Base-by-base conservation (phyloP, 2,113 vertebrate species). In the Lasiurus cinereus region DNA sequence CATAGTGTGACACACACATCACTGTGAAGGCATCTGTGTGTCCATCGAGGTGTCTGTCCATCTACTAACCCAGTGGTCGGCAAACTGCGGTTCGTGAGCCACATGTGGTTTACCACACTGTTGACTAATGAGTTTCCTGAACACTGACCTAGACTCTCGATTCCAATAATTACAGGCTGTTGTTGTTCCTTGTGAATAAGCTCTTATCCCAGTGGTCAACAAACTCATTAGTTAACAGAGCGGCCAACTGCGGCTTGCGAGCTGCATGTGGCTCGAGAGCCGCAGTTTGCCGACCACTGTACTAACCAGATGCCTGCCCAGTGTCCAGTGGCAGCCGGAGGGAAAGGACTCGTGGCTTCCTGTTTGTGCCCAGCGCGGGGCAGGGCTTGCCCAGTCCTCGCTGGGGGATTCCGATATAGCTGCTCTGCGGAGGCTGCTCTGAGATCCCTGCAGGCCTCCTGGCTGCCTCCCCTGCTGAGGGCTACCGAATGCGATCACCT, bases 21-120 rank as follows among this genome's bases (percentile, higher is more conserved):
- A 84, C 90, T 50, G 83, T 90, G 93, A 89, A 83, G 83, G 62
- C 43, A 70, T 95, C 89, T 59, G 83, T 22, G 66, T 96, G 91
- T 96, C 96, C 97, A 91, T 96, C 97, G 92, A 39, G 95, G 95
- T 94, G 74, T 88, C 96, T 97, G 96, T 96, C 64, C 93, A 46
- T 43, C 80, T 19, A 0, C 74, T 0, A 4, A 14, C 1, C 1
- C 48, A 48, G 48, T 48, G 48, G 48, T 48, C 48, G 48, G 11
- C 48, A 48, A 48, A 48, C 48, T 9, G 48, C 11, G 11, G 48
- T 11, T 48, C 11, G 11, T 11, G 11, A 48, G 48, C 48, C 48
- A 48, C 48, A 48, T 48, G 48, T 5, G 39, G 39, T 39, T 39
- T 39, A 5, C 39, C 39, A 39, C 39, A 3, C 39, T 39, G 39